phyloP scores from a whole-genome alignment of 2,888 invertebrate genomes.

The Abrostola tripartita region DNA sequence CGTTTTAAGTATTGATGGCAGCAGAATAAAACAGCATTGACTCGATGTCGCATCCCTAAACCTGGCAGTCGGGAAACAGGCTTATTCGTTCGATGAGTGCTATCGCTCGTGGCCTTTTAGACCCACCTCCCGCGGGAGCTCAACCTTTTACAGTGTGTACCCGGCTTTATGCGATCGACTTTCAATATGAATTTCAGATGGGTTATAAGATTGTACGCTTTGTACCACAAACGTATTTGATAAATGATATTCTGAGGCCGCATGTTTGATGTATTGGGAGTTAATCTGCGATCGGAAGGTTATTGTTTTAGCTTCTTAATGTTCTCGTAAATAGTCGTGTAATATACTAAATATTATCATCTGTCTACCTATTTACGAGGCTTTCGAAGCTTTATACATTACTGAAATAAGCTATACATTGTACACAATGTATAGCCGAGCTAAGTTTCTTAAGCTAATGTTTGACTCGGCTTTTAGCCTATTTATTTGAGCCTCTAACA shows the following conservation, averaged over 20 bases:
- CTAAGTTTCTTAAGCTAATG: no score
- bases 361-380: no score
- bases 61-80: slow-evolving; percentile 86
- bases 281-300: slow-evolving; percentile 15
- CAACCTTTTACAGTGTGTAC: slow-evolving; percentile 85
- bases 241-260: slow-evolving; percentile 74
- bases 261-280: slow-evolving; percentile 55
- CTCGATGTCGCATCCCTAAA: slow-evolving; percentile 85
- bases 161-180: slow-evolving; percentile 82
- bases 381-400: no score
- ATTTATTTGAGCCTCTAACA: no score
- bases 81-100: slow-evolving; percentile 87
- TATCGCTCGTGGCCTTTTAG: slow-evolving; percentile 82
- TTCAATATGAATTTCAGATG: slow-evolving; percentile 87
- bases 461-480: no score
- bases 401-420: no score
- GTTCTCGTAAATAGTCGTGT: background rate
- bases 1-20: slow-evolving; percentile 87
- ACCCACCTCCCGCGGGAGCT: slow-evolving; percentile 79
- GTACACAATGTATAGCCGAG: no score
- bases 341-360: background rate
- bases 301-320: slow-evolving; percentile 25
- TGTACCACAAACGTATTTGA: slow-evolving; percentile 76
- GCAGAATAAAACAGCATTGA: slow-evolving; percentile 87
- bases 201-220: slow-evolving; percentile 83